Evolutionary conservation across 2,888 invertebrate species (phyloP), one percentile per base, ranked within the genome.

Genomic region (Rugalucina vietnamica): DNA sequence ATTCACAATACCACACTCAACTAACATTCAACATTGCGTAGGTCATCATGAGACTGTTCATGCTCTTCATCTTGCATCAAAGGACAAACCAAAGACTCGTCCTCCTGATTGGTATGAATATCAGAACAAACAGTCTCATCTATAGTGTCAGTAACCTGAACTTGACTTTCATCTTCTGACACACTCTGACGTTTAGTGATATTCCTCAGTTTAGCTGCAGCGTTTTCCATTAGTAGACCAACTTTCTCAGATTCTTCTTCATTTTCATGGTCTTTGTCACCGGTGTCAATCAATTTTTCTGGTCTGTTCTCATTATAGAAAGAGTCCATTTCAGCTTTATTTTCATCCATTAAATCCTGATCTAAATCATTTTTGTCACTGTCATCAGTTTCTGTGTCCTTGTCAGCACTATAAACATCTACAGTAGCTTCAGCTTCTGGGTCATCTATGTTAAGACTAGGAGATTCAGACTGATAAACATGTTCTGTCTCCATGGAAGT

Each of bases 181-280:
- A 65, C 34, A 65, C 34, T 65, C 8, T 21, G 3, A 65, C 34
- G 34, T 18, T 65, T 32, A 65, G 34, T 65, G 21, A 83, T 79
- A 80, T 81, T 86, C 82, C 84, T 84, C 81, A 91, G 85, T 79
- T 89, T 90, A 27, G 88, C 34, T 8, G 91, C 86, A 50, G 87
- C 88, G 73, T 82, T 88, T 32, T 89, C 90, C 77, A 91, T 82
- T n/a, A 91, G 85, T 14, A 86, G 79, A 49, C 82, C 80, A 18
- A 91, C 78, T 73, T 79, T 84, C 72, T 86, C 84, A 27, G 86
- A 83, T 10, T 39, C 29, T 39, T 82, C 82, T 2, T 77, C 82
- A 37, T 75, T 76, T 57, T 65, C 73, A 49, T 76, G 24, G 36
- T 71, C 60, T 8, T 24, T 49, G 34, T 49, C 75, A 3, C 74